Conservation (phyloP, 1,140 invertebrate genomes). For the Triops longicaudatus region DNA sequence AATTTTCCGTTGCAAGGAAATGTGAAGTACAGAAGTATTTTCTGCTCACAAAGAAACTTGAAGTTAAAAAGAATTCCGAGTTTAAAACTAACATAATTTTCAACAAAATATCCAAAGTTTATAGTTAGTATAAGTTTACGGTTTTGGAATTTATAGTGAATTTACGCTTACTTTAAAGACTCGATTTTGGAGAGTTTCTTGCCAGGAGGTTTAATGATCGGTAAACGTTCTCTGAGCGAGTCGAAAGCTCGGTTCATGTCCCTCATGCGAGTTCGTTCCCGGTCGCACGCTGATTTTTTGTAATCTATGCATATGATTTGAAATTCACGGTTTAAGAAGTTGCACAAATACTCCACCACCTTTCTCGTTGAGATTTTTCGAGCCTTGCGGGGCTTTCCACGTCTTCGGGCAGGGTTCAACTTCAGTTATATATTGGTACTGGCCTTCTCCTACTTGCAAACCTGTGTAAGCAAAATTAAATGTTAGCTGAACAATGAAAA, state of each 20-base stretch:
- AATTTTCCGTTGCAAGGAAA: no score
- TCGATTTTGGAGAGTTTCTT: conserved; percentile 84
- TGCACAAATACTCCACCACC: not conserved
- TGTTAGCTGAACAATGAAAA: no score
- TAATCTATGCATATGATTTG: conserved; percentile 50
- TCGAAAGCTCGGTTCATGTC: conserved; percentile 84
- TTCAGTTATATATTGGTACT: not conserved
- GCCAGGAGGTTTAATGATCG: conserved; percentile 69
- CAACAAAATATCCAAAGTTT: no score
- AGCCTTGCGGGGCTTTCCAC: not conserved
- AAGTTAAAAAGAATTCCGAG: no score
- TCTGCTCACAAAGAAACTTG: no score
- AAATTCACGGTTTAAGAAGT: not conserved
- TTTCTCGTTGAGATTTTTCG: not conserved
- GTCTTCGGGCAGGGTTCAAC: not conserved
- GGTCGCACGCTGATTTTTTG: conserved; percentile 73
- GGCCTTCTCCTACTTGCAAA: not conserved
- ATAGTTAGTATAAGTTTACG: no score
- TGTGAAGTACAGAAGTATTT: no score
- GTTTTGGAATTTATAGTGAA: not conserved
- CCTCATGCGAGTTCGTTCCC: conserved; percentile 73
- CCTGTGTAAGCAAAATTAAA: not conserved
- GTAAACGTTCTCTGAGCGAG: conserved; percentile 61
- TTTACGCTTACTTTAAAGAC: conserved; percentile 54
- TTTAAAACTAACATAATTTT: no score